A percentile compares a stretch with the other conserved stretches of the same genome.
phyloP scores from a whole-genome alignment of 2,797 vertebrate genomes.

The Antrozous pallidus region DNA sequence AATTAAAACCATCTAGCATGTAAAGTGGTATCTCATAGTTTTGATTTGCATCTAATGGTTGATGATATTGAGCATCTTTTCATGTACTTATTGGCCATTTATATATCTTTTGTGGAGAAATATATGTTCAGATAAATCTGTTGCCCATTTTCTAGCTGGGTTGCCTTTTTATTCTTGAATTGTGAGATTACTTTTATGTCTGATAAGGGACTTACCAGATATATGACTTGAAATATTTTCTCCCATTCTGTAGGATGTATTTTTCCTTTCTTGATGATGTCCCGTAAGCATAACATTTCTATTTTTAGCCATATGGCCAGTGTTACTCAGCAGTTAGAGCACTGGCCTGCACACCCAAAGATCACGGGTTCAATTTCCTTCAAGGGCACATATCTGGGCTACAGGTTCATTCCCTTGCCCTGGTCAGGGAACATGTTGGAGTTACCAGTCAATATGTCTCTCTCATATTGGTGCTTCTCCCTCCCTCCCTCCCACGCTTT shows the following conservation, averaged over 20 bases:
- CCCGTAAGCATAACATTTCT: not conserved
- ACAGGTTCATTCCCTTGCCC: too few relatives aligned
- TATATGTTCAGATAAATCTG: not conserved
- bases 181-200: not conserved
- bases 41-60: not conserved
- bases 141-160: not conserved
- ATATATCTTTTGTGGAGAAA: not conserved
- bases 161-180: not conserved
- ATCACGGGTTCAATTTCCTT: too few relatives aligned
- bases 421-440: too few relatives aligned
- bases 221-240: constrained; percentile 8
- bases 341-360: too few relatives aligned
- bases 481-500: too few relatives aligned
- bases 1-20: not conserved
- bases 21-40: not conserved
- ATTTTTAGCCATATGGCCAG: too few relatives aligned
- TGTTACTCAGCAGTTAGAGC: too few relatives aligned
- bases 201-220: not conserved
- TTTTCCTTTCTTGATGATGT: not conserved
- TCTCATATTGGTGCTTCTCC: too few relatives aligned
- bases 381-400: too few relatives aligned
- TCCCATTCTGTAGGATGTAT: not conserved
- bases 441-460: too few relatives aligned
- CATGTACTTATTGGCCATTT: not conserved
- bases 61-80: not conserved